Percentiles rank a stretch among this genome's conserved stretches.
These are phyloP conservation scores for Drosophila anomalipes DNA, from an alignment of 2,888 invertebrate genomes.

Conservation along the genomic window DNA sequence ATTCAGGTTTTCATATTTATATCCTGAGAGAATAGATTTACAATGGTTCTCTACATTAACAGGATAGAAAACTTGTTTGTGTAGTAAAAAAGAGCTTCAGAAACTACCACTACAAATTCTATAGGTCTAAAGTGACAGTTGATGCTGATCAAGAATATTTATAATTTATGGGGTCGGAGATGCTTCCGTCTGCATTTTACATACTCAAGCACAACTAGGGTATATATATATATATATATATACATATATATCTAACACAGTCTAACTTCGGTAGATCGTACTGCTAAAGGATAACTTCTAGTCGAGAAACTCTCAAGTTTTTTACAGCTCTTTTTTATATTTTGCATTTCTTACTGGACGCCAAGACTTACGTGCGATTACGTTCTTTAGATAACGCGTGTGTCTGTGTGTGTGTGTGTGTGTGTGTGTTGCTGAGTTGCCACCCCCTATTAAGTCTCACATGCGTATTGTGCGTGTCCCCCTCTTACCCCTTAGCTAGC, in stretches of 20 bases:
- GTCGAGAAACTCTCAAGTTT: background rate
- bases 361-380: slow-evolving; percentile 73
- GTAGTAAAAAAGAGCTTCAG: no score
- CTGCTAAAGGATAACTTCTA: slow-evolving; percentile 6
- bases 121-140: no score
- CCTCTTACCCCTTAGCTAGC: slow-evolving; percentile 31
- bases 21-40: no score
- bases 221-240: no score
- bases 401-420: slow-evolving; percentile 22
- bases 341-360: slow-evolving; percentile 73
- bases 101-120: no score
- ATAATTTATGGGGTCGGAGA: no score
- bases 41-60: no score
- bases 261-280: background rate
- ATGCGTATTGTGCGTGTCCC: slow-evolving; percentile 44
- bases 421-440: slow-evolving; percentile 25
- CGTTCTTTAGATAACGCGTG: slow-evolving; percentile 61
- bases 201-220: no score
- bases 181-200: no score
- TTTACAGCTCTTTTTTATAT: slow-evolving; percentile 3
- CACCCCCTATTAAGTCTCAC: slow-evolving; percentile 69
- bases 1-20: no score
- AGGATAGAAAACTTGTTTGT: no score
- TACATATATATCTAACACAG: background rate
- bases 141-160: no score